Evolutionary conservation across 2,113 vertebrate genomes (phyloP), one percentile per base, ranked within the genome.

Genomic region (Channa maculata): DNA sequence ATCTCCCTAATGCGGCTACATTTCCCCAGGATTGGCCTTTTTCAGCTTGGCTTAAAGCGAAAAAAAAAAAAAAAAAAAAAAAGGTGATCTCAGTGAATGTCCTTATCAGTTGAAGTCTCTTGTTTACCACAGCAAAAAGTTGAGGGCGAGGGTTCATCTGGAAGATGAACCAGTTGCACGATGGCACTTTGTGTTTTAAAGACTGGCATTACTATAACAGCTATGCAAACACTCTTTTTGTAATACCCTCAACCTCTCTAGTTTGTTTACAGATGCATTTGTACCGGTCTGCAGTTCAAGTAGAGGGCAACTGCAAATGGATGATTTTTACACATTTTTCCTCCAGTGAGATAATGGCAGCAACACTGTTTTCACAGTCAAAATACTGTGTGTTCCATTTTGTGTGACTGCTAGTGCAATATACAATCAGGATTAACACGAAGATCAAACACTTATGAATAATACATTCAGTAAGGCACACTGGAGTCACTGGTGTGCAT

Each of bases 1-100:
- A 92, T 93, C 90, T 88, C 14, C 41, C 80, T 91, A 89, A 91
- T 86, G 85, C 60, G 80, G 85, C 75, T 80, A 78, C 62, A 75
- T 79, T 90, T 86, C 79, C 61, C 85, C 43, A 5, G 65, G 75
- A 90, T 88, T 85, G 73, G 83, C 60, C 83, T 68, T 83, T 81
- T 83, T 75, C 71, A 52, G 51, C 59, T 45, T 2, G 13, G 55
- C 24, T 6, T 46, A 37, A 15, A 57, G 59, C 13, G n/a, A n/a
- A n/a, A n/a, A 49, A 33, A 44, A 75, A 59, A 70, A 71, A 24
- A 24, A 24, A 24, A 24, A 45, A 62, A 64, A 77, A 73, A 62
- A 55, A 58, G 55, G 75, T 75, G 50, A 89, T 84, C 62, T 49
- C 75, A 75, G 63, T 62, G 34, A 76, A 73, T 12, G 50, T 76